Evolutionary conservation across 35 echinoderm and acorn worm species (phyloP).

Genomic region (Strongylocentrotus purpuratus): DNA sequence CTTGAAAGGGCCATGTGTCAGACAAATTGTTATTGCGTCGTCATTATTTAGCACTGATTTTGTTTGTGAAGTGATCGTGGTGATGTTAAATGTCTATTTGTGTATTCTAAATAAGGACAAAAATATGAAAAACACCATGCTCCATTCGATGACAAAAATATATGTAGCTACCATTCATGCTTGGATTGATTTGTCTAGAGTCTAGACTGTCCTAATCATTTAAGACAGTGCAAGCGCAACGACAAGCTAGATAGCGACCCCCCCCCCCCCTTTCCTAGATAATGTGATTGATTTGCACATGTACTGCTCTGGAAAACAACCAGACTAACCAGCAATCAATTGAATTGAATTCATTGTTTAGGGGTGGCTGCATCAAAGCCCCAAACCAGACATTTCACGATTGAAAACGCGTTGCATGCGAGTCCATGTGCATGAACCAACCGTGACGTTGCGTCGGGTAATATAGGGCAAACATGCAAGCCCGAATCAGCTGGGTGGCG

Average conservation of each 20-base stretch:
- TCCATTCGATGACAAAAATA: no score
- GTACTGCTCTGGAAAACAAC: slow-evolving; percentile 7
- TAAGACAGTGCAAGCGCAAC: not conserved
- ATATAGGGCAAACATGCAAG: not conserved
- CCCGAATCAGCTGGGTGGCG: not conserved
- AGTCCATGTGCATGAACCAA: not conserved
- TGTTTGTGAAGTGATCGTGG: not conserved
- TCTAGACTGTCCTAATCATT: not conserved
- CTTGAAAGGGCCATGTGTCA: not conserved
- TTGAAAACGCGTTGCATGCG: not conserved
- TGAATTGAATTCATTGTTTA: not conserved
- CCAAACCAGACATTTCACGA: not conserved
- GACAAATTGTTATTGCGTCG: not conserved
- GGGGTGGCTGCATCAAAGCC: not conserved
- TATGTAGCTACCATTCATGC: not conserved
- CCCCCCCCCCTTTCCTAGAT: not conserved
- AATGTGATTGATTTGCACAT: not conserved
- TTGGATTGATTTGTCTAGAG: not conserved
- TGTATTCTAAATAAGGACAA: not conserved
- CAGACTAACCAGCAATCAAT: not conserved
- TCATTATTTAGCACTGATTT: not conserved
- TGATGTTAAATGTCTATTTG: not conserved
- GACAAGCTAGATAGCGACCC: not conserved
- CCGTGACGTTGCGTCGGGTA: not conserved
- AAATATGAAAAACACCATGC: not conserved